Evolutionary conservation across 2,888 invertebrate genomes (phyloP), one percentile per base, ranked within the genome.

Genomic region (Labia minor): DNA sequence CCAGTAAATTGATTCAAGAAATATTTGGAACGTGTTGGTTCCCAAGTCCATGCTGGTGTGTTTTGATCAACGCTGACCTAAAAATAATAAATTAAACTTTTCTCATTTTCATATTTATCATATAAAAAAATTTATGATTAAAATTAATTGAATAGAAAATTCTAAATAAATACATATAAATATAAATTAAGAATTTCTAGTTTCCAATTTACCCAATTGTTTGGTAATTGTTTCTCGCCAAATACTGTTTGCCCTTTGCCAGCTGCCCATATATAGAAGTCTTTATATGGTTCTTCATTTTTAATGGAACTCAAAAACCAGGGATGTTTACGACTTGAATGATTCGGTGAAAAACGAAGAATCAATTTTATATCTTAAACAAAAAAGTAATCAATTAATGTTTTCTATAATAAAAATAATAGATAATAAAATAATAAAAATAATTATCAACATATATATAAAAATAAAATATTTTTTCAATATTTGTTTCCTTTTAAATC

Each of bases 191-290:
- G 4, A 26, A 26, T 26, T 26, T 26, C 26, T 26, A 26, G 26
- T 26, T n/a, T n/a, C 33, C 67, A 20, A 71, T 77, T 77, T 73
- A 88, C 86, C 91, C 91, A 92, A 74, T 88, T 87, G 73, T 86
- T 90, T 6, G 90, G 89, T 8, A 79, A 80, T 8, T 74, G 74
- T 16, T 75, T 76, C 0, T 70, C 72, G 10, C 74, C 76, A 61
- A 77, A 78, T 0, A 73, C 71, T 63, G 75, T 77, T 21, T 76
- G 76, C 66, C 66, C 68, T 65, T 72, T 75, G 1, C 79, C 80
- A 69, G 81, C 76, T 19, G 77, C 77, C 95, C 95, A 95, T 19
- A 92, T 81, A 76, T 93, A 94, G 75, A 88, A 94, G 72, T 88
- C 82, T 0, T 80, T 82, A 74, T 85, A 92, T 0, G 81, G 81